Evolutionary conservation across 2,888 invertebrate genomes (phyloP), one percentile per base, ranked within the genome.

Genomic region (Agrochola macilenta): DNA sequence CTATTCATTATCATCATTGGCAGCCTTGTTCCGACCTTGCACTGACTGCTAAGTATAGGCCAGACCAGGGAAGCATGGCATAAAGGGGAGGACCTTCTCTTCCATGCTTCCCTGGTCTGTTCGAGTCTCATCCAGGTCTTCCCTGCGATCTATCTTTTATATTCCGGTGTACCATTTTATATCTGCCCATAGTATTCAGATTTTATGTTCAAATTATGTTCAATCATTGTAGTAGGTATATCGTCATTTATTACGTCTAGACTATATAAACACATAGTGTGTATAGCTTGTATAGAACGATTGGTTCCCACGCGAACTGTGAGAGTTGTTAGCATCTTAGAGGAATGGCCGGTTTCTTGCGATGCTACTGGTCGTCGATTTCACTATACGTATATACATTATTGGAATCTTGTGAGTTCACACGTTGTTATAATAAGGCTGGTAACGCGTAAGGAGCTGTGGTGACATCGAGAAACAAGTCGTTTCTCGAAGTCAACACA

Each of bases 231-330:
- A n/a, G 30, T 8, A 2, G 1, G 26, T 12, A 7, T 65, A 72
- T 72, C 23, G 12, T 63, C 70, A 61, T 57, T n/a, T 61, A 70
- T 54, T 5, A 52, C n/a, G 69, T 70, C 66, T 83, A 85, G 82
- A 76, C 69, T 43, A 20, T 20, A 71, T 63, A 46, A 74, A 63
- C 39, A 57, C 30, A 70, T 69, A 23, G 46, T 46, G 7, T 52
- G 12, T 71, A 43, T 64, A 81, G 60, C 17, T 66, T 58, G 54
- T 35, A 39, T 65, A 35, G 20, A 26, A 75, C 20, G 75, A 71
- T 87, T 64, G 74, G 77, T 76, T 81, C 80, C 83, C 83, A 84
- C 83, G 83, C 83, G 12, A 75, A 46, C 83, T 82, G 75, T 70
- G 83, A 85, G 78, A 72, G 76, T 74, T 65, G 65, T 77, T 60